phyloP scores from a whole-genome alignment of 2,113 vertebrate species.

The Phylloscopus trochiloides region DNA sequence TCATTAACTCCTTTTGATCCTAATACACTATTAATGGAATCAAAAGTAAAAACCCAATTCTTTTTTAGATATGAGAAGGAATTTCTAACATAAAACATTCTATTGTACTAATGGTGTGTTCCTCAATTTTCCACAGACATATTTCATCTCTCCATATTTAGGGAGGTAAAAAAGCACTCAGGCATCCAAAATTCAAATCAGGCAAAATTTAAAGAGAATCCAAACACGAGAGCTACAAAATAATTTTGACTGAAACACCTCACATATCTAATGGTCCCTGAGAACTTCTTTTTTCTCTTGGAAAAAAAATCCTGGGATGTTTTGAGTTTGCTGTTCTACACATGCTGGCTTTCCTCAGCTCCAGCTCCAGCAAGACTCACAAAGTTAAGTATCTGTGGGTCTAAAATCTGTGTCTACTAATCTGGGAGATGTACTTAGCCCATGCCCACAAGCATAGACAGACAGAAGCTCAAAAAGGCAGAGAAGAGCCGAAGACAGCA shows the following conservation, averaged over 20 bases:
- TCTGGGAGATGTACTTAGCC: background rate
- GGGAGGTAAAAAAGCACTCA: background rate
- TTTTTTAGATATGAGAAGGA: background rate
- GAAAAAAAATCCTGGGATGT: background rate
- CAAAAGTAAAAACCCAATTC: background rate
- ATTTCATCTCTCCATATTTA: background rate
- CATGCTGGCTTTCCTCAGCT: background rate
- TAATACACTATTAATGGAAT: background rate
- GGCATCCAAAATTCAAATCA: background rate
- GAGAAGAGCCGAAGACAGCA: background rate
- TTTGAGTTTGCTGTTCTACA: background rate
- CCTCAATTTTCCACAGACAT: background rate
- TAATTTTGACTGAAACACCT: background rate
- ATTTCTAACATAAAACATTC: background rate
- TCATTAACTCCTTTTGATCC: background rate
- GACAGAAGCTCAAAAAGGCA: background rate
- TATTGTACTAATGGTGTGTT: background rate
- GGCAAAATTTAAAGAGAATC: background rate
- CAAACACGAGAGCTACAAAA: background rate
- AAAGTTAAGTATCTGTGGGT: background rate
- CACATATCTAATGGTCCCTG: background rate
- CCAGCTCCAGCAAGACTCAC: background rate
- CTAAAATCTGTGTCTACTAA: background rate
- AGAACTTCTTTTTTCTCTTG: background rate
- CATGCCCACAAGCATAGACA: fast-evolving